A percentile compares a stretch with the other conserved stretches of the same genome.
phyloP scores from a whole-genome alignment of 2,113 vertebrate genomes.

The Anolis carolinensis region DNA sequence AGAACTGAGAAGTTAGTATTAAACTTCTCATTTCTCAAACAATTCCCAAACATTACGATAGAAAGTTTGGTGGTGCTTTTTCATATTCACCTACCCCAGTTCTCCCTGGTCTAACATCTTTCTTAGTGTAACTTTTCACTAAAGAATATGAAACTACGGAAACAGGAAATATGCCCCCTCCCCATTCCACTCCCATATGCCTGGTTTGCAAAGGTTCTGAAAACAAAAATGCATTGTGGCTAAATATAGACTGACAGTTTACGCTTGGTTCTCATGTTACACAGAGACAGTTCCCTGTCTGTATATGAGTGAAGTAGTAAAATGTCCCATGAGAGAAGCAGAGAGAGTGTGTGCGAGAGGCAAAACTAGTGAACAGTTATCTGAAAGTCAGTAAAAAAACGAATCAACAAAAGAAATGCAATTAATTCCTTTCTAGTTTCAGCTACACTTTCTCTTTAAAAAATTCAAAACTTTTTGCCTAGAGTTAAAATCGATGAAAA shows the following conservation, averaged over 20 bases:
- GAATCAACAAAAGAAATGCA: not conserved
- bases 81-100: not conserved
- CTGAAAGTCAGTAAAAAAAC: not conserved
- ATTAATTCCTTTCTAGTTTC: not conserved
- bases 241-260: slow-evolving; percentile 72
- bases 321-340: slow-evolving; percentile 38
- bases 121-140: slow-evolving; percentile 38
- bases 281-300: slow-evolving; percentile 52
- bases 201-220: slow-evolving; percentile 49
- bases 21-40: slow-evolving; percentile 10
- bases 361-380: no score
- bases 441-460: slow-evolving; percentile 27
- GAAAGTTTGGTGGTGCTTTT: not conserved
- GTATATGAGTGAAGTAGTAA: slow-evolving; percentile 47
- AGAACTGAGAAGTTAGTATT: no score
- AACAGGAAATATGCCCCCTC: slow-evolving; percentile 12
- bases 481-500: slow-evolving; percentile 31
- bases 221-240: slow-evolving; percentile 54
- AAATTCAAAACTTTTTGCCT: not conserved
- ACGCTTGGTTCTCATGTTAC: slow-evolving; percentile 66
- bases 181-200: slow-evolving; percentile 8
- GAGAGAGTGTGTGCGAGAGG: no score
- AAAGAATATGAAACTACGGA: slow-evolving; percentile 5
- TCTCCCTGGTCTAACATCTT: not conserved
- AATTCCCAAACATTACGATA: not conserved